Evolutionary conservation across 2,113 vertebrate genomes (phyloP).

Genomic region (Prinia subflava): DNA sequence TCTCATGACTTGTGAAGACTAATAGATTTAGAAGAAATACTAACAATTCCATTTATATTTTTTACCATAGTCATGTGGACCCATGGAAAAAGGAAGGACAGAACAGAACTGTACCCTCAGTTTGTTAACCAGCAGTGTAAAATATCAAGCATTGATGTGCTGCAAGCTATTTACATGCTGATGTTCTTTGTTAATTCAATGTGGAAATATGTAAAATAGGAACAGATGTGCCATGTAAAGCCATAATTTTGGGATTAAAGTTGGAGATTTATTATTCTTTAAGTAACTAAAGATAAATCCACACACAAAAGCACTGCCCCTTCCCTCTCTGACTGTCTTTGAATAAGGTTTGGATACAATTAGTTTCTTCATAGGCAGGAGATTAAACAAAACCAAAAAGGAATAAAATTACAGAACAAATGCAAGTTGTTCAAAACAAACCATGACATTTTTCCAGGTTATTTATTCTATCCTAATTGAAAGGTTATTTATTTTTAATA

Average conservation of each 20-base stretch:
- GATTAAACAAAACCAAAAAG: slow-evolving; percentile 17
- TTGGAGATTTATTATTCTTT: neutral
- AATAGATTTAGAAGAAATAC: neutral
- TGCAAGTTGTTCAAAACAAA: neutral
- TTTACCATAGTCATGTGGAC: neutral
- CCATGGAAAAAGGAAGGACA: neutral
- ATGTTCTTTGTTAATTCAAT: neutral
- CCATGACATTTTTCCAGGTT: neutral
- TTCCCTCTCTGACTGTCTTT: neutral
- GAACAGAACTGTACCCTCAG: neutral
- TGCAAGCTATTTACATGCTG: neutral
- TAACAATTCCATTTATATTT: neutral
- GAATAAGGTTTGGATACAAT: slow-evolving; percentile 27
- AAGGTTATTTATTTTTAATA: neutral
- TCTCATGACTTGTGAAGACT: neutral
- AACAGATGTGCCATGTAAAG: neutral
- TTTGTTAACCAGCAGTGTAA: neutral
- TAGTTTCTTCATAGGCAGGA: slow-evolving; percentile 3
- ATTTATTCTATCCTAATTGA: slow-evolving; percentile 16
- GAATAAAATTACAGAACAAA: neutral
- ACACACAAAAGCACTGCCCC: neutral
- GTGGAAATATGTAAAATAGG: neutral
- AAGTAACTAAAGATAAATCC: neutral
- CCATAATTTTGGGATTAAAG: neutral
- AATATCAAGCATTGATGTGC: neutral